Base-by-base conservation (phyloP, 1,140 invertebrate species). In the Bombus confusus region DNA sequence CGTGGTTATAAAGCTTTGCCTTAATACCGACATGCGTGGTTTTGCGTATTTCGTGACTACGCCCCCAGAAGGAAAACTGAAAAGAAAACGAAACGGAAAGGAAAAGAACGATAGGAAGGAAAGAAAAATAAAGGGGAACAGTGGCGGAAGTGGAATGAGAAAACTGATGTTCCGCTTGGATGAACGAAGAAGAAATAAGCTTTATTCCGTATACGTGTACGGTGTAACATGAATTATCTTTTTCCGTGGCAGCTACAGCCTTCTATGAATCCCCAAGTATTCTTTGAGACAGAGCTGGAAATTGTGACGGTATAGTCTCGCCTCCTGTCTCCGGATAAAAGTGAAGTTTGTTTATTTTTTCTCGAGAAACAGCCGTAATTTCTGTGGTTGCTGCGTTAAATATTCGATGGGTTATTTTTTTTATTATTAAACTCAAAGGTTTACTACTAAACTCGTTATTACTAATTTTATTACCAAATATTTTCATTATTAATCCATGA, bases 1-100 rank as follows among this genome's bases (percentile, higher is more conserved):
- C 76, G 76, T 72, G 76, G 83, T 52, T 77, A 85, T 85, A 62
- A 85, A 80, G 83, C 76, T 85, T 79, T 64, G 69, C 76, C 68
- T 80, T 85, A 80, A 80, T 68, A 73, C 72, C 52, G 59, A 31
- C 15, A 15, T 64, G 62, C 81, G 43, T 25, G 47, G 41, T 57
- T 69, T 37, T 68, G 66, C 76, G 57, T 43, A 22, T 80, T 57
- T 52, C 76, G 25, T 68, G 31, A 47, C 25, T 25, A 1, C 8
- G 25, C 18, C 28, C 25, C 22, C 28, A 25, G 18, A 41, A 72
- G 15, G 2, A 39, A 18, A 62, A 34, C 22, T n/a, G 31, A 47
- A 72, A 59, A 59, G 47, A n/a, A n/a, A 12, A 34, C 18, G 28
- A 9, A 39, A 15, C 39, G 62, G 34, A 25, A 43, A 18, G 5